A percentile compares a stretch with the other conserved stretches of the same genome.
phyloP scores from a whole-genome alignment of 2,113 vertebrate species.

The Hypomesus transpacificus region DNA sequence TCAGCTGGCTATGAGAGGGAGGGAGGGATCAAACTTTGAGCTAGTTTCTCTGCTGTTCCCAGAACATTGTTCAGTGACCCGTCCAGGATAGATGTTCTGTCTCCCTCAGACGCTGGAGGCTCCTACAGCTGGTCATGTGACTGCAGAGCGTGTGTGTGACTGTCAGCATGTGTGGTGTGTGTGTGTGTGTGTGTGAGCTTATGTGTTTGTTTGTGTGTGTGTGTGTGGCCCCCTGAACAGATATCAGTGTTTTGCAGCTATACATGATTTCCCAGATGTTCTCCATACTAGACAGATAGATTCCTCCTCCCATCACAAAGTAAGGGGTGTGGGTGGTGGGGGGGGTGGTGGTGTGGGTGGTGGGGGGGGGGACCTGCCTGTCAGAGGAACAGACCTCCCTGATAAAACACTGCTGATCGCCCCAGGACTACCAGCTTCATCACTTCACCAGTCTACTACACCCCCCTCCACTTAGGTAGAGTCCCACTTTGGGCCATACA shows the following conservation, averaged over 20 bases:
- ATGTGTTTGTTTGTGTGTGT: too few species aligned
- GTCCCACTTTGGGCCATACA: constrained; percentile 28
- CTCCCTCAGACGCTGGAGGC: constrained; percentile 4
- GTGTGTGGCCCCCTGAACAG: too few species aligned
- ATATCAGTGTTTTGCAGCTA: too few species aligned
- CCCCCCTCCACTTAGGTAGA: constrained; percentile 37
- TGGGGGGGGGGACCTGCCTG: constrained; percentile 27
- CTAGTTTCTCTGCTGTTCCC: constrained; percentile 61
- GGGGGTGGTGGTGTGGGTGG: background rate
- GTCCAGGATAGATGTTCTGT: background rate
- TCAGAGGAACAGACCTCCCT: constrained; percentile 52
- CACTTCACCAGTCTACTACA: constrained; percentile 39
- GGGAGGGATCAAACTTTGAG: constrained; percentile 55
- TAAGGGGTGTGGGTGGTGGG: background rate
- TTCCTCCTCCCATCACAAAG: too few species aligned
- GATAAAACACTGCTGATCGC: constrained; percentile 46
- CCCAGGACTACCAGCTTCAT: constrained; percentile 42
- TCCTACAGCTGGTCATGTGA: constrained; percentile 37
- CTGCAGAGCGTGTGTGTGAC: constrained; percentile 26
- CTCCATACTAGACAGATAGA: background rate
- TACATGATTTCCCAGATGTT: background rate
- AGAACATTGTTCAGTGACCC: constrained; percentile 69
- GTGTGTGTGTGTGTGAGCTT: too few species aligned
- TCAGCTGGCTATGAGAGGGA: constrained; percentile 66
- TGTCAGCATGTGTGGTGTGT: too few species aligned